Base-by-base conservation (phyloP, 2,888 invertebrate genomes). In the Pseudococcus viburni region DNA sequence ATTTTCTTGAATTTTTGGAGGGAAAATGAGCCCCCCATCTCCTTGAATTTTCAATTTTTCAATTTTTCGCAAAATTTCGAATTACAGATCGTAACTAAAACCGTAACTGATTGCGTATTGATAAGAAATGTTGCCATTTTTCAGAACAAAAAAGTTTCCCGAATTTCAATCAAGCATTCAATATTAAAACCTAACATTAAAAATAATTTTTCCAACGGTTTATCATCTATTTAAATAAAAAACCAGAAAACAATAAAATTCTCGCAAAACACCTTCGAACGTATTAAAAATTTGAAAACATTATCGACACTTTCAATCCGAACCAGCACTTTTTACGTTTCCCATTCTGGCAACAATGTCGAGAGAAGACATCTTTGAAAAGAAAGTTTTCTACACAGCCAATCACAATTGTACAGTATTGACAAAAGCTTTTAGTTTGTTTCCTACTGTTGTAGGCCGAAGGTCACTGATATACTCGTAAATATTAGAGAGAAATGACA, bases 371-470 rank as follows among this genome's bases (percentile, higher is more conserved):
- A 88, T 88, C 88, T 88, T 85, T 88, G 80, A 88, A 88, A 88
- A 88, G 89, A 89, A 89, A 89, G 89, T 89, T 89, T 88, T 89
- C 88, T 88, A 88, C 86, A 89, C 83, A 89, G 87, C 89, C 89
- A 89, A 89, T 89, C 89, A 88, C 89, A 89, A 89, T 86, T 48
- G 80, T 89, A 89, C 89, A 86, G 59, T 89, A 89, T 89, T 89
- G 89, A 89, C 89, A 89, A 89, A 89, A 89, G 89, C 89, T 89
- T 89, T 89, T 89, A 89, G 89, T 89, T 89, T 90, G 90, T 90
- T 90, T 90, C 90, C 90, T 90, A 90, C 89, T 88, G 90, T 90
- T 90, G 91, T 91, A 91, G 91, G 91, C 91, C 91, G 91, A 91
- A 91, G 91, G 91, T 91, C 91, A 91, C 91, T 91, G 91, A 84